Evolutionary conservation across 1,140 invertebrate species (phyloP), one percentile per base, ranked within the genome.

Genomic region (Halesus radiatus): DNA sequence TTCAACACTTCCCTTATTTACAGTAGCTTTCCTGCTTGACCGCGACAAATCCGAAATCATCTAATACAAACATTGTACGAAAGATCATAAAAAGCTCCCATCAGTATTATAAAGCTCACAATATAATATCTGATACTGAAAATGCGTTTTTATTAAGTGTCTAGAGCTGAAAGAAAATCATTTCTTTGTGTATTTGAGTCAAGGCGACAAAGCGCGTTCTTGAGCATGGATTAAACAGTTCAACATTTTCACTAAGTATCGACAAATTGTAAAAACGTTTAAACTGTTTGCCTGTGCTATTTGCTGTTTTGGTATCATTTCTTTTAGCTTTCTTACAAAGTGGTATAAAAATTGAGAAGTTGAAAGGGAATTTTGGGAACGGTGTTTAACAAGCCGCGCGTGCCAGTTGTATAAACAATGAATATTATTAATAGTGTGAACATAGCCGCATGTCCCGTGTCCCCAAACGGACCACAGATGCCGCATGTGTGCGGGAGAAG

Each of bases 361-460:
- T 6, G 1, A 5, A 60, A 60, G 56, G 23, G 56, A 60, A 7
- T 13, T 58, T 7, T 18, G 56, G 10, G 23, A 16, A 64, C 15
- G 22, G 3, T 22, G 66, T 45, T 64, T 37, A 50, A 70, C 66
- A 70, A 70, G 66, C 66, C n/a, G 18, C 29, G n/a, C 66, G 66
- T 70, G 66, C 66, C 22, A 7, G 66, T 23, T 50, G 37, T 50
- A 23, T 70, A 70, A 70, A 70, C 22, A 64, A 10, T 60, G 62
- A 26, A n/a, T 29, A 66, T 70, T 70, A 70, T 70, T 70, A 70
- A 70, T 70, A 70, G 66, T 70, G 37, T 50, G 32, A 18, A 45
- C 62, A 29, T 7, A 70, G 32, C 32, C 29, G 60, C 60, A 23
- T 64, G 66, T 70, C 66, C 32, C 66, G 37, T 70, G 66, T 70